Conservation (phyloP, 2,797 vertebrate genomes). For the Simalia tracyae region DNA sequence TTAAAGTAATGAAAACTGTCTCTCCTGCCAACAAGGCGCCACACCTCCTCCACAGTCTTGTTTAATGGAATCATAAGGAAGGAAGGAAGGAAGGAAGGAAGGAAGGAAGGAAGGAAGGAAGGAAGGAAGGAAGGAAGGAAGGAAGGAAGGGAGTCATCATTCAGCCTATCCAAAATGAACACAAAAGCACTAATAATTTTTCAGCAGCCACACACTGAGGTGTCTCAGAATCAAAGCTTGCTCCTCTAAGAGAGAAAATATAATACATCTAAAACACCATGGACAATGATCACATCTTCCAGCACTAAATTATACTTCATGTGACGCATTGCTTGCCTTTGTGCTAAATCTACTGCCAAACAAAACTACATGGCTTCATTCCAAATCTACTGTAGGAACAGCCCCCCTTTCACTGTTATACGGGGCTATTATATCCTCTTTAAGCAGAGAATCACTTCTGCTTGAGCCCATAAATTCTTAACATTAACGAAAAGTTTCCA, state of each 20-base stretch:
- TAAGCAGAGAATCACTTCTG: neutral
- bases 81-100: neutral
- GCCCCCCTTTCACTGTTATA: neutral
- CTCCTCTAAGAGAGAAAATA: neutral
- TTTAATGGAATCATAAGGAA: slow-evolving; percentile 64
- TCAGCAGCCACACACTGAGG: neutral
- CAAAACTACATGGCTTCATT: neutral
- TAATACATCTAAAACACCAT: neutral
- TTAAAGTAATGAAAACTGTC: slow-evolving; percentile 84
- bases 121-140: no score
- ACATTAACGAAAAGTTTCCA: neutral
- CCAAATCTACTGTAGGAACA: neutral
- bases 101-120: neutral
- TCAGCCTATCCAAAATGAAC: slow-evolving; percentile 57
- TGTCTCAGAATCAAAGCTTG: neutral
- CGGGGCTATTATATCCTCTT: neutral
- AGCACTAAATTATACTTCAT: neutral
- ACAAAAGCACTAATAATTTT: neutral
- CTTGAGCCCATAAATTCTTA: neutral
- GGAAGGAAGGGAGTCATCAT: slow-evolving; percentile 33
- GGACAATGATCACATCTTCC: neutral
- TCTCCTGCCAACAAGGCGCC: slow-evolving; percentile 71
- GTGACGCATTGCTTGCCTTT: neutral
- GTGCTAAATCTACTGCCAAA: neutral
- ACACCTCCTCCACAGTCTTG: slow-evolving; percentile 70